Conservation (phyloP, 1,140 invertebrate genomes). For the Tigriopus japonicus region DNA sequence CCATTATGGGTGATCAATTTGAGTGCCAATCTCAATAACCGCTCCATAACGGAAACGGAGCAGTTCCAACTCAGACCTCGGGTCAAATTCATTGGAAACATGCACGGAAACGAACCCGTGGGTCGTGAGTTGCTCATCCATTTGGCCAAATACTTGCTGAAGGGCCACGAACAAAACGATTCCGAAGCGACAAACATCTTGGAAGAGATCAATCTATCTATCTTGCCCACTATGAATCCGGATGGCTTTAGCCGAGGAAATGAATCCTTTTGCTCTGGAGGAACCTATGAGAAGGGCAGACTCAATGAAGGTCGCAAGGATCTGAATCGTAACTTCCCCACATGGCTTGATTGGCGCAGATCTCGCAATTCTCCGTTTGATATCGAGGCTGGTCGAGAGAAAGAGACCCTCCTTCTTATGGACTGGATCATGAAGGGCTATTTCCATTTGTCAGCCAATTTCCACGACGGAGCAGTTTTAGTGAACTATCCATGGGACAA, state of each 20-base stretch:
- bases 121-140: conserved; percentile 31
- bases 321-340: conserved; percentile 38
- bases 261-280: conserved; percentile 20
- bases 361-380: neutral
- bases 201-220: conserved; percentile 10
- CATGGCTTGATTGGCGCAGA: conserved; percentile 20
- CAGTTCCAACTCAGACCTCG: neutral
- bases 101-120: conserved; percentile 35
- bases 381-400: conserved; percentile 21
- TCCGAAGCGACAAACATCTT: neutral
- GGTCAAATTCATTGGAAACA: conserved; percentile 34
- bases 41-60: neutral
- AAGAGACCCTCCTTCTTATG: conserved; percentile 34
- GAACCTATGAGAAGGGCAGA: conserved; percentile 26
- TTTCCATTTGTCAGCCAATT: conserved; percentile 39
- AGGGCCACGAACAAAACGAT: conserved; percentile 15
- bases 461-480: conserved; percentile 40
- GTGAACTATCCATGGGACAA: conserved; percentile 41
- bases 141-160: conserved; percentile 28
- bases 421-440: conserved; percentile 34
- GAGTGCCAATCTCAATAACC: neutral
- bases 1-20: neutral
- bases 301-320: conserved; percentile 32
- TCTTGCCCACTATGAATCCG: conserved; percentile 37
- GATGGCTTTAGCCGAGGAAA: conserved; percentile 31